These are phyloP conservation scores for Clanis bilineata DNA, from an alignment of 2,888 invertebrate species.

Conservation along the genomic window DNA sequence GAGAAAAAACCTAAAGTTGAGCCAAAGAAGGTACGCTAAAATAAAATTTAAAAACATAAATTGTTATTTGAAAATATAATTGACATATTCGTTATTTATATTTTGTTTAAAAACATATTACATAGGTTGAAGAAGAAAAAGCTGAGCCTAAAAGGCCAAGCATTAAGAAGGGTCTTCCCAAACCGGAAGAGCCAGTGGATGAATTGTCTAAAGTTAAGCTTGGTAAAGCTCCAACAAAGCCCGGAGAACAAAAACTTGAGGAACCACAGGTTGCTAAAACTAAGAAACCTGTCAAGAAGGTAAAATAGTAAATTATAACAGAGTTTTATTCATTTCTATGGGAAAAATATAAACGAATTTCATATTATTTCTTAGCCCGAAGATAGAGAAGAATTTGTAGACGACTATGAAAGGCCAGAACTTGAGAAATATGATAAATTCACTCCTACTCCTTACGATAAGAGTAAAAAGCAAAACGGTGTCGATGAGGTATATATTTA, in stretches of 20 bases:
- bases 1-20: conserved; percentile 67
- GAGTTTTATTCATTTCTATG: conserved; percentile 5
- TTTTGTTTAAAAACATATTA: conserved; percentile 14
- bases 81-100: background rate
- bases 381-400: conserved; percentile 80
- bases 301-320: conserved; percentile 34
- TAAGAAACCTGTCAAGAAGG: conserved; percentile 67
- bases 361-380: conserved; percentile 53
- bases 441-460: conserved; percentile 68
- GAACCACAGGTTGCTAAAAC: conserved; percentile 67
- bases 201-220: conserved; percentile 70
- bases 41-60: background rate
- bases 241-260: conserved; percentile 59
- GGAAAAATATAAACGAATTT: conserved; percentile 9
- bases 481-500: conserved; percentile 58
- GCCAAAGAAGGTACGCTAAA: conserved; percentile 51
- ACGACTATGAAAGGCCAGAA: conserved; percentile 89
- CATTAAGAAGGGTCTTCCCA: conserved; percentile 69
- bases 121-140: conserved; percentile 64
- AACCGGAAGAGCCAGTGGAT: conserved; percentile 70
- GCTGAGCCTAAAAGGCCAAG: conserved; percentile 58
- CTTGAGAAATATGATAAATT: conserved; percentile 86
- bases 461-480: conserved; percentile 71
- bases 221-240: conserved; percentile 63
- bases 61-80: conserved; percentile 9